Conservation (phyloP, 2,113 vertebrate genomes). For the Cromileptes altivelis region DNA sequence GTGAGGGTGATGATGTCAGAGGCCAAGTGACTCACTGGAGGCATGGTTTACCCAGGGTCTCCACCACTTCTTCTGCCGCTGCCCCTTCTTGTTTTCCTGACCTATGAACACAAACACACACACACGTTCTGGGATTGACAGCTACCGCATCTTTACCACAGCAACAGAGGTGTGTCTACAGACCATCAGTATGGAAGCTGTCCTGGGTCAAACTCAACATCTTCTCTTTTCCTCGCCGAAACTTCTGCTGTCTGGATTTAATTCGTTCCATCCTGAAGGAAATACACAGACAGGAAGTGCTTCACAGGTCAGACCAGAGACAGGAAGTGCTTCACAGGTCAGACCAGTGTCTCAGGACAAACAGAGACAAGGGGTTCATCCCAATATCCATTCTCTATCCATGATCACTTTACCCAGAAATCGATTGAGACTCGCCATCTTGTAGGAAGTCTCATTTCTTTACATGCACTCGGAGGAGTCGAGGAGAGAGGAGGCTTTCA, state of each 20-base stretch:
- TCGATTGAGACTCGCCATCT: too few relatives aligned
- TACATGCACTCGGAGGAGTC: too few relatives aligned
- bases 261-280: conserved; percentile 95
- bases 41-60: conserved; percentile 98
- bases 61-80: conserved; percentile 94
- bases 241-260: conserved; percentile 95
- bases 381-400: too few relatives aligned
- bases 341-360: background rate
- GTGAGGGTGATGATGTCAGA: conserved; percentile 6
- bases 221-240: conserved; percentile 95
- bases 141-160: background rate
- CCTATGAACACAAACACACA: conserved; percentile 75
- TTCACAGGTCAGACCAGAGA: background rate
- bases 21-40: conserved; percentile 92
- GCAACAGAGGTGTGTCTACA: background rate
- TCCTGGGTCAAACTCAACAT: conserved; percentile 92
- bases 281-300: background rate
- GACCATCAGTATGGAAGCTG: conserved; percentile 80
- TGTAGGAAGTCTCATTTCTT: too few relatives aligned
- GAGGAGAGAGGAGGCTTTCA: too few relatives aligned
- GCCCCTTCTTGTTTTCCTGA: conserved; percentile 90
- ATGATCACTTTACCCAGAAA: too few relatives aligned
- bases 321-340: background rate
- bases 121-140: background rate
- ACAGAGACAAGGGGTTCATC: too few relatives aligned